Evolutionary conservation across 2,888 invertebrate genomes (phyloP).

Genomic region (Melinopterus prodromus): DNA sequence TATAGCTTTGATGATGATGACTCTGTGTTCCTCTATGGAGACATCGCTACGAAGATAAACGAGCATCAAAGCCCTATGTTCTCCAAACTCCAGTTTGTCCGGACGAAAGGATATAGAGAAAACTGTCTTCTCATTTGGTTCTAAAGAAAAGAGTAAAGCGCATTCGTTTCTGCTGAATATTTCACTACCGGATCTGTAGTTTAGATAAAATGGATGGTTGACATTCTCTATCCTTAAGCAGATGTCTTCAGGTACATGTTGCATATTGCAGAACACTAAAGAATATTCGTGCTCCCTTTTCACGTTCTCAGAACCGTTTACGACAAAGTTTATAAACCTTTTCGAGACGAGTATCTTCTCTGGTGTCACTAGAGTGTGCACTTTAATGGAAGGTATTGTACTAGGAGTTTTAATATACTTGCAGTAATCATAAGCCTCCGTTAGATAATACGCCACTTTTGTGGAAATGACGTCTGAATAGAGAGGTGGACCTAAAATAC

Average conservation of each 20-base stretch:
- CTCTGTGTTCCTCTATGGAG: not conserved
- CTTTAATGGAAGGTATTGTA: not conserved
- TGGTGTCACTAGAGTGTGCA: not conserved
- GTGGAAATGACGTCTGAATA: constrained; percentile 13
- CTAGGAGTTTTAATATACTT: not conserved
- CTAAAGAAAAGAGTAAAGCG: not conserved
- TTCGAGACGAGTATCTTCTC: not conserved
- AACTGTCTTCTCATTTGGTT: not conserved
- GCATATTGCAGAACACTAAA: not conserved
- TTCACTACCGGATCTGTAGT: not conserved
- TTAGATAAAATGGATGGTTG: constrained; percentile 11
- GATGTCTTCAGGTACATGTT: not conserved
- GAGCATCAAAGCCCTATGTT: not conserved
- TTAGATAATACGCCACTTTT: constrained; percentile 12
- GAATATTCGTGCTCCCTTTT: not conserved
- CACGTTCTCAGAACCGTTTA: not conserved
- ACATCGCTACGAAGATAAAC: not conserved
- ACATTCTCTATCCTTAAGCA: constrained; percentile 13
- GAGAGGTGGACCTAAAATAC: constrained; percentile 16
- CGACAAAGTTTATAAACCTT: not conserved
- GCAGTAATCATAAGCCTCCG: not conserved
- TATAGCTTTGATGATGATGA: not conserved
- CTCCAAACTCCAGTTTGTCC: not conserved
- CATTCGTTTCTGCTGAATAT: not conserved
- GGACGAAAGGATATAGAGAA: constrained; percentile 7